phyloP scores from a whole-genome alignment of 2,113 vertebrate genomes.

The Scomber scombrus region DNA sequence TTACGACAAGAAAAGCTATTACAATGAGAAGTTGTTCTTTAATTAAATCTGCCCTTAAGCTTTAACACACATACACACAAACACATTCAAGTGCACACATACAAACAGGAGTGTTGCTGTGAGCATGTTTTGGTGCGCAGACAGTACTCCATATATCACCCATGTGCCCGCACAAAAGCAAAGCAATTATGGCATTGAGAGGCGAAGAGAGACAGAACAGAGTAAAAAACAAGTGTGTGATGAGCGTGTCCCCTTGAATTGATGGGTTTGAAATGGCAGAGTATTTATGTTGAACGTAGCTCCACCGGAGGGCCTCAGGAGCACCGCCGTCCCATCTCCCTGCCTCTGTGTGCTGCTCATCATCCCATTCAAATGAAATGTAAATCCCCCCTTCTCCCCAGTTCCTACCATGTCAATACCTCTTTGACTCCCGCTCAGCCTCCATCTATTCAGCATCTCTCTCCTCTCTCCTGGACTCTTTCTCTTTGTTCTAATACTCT shows the following conservation, averaged over 20 bases:
- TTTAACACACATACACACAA: conserved; percentile 20
- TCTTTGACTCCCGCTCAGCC: conserved; percentile 52
- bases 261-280: conserved; percentile 55
- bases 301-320: conserved; percentile 22
- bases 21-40: conserved; percentile 68
- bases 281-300: conserved; percentile 56
- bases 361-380: conserved; percentile 72
- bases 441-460: conserved; percentile 19
- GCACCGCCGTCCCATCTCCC: neutral
- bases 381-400: conserved; percentile 58
- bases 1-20: conserved; percentile 58
- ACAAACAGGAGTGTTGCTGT: conserved; percentile 4
- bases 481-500: conserved; percentile 18
- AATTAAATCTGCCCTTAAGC: conserved; percentile 74
- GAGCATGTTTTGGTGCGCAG: conserved; percentile 29
- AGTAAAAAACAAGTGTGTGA: conserved; percentile 47
- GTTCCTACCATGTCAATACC: conserved; percentile 57
- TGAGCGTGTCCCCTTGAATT: conserved; percentile 53
- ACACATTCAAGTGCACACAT: neutral
- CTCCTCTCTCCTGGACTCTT: conserved; percentile 1
- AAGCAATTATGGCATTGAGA: conserved; percentile 70
- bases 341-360: conserved; percentile 40
- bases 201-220: conserved; percentile 23
- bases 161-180: conserved; percentile 61
- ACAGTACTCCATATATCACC: conserved; percentile 46